A percentile compares a stretch with the other conserved stretches of the same genome.
phyloP scores from a whole-genome alignment of 2,888 invertebrate genomes.

The Amphipoea lucens region DNA sequence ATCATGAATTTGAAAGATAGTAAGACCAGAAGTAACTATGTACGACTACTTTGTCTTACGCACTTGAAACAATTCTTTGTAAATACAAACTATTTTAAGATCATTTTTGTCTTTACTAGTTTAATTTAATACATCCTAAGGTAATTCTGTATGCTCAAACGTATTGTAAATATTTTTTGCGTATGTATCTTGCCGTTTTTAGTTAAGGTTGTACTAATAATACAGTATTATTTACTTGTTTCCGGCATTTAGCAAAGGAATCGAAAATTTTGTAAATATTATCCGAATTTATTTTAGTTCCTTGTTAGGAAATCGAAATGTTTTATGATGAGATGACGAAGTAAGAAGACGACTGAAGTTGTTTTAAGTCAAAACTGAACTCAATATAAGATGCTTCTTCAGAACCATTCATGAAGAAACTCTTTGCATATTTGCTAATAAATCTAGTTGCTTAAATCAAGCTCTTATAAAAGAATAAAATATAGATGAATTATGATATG shows the following conservation, averaged over 20 bases:
- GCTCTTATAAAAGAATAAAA: neutral
- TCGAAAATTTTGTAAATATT: constrained; percentile 66
- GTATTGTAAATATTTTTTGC: constrained; percentile 76
- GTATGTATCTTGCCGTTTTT: constrained; percentile 77
- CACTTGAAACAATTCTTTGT: constrained; percentile 67
- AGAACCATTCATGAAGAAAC: neutral
- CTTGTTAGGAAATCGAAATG: constrained; percentile 42
- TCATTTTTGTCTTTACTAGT: constrained; percentile 53
- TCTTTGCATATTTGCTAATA: neutral
- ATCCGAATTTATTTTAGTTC: constrained; percentile 56
- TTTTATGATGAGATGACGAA: constrained; percentile 27
- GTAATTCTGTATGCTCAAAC: constrained; percentile 63
- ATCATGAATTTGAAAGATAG: neutral
- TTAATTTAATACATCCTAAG: constrained; percentile 50
- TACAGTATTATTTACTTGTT: constrained; percentile 80
- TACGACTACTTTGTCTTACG: constrained; percentile 56
- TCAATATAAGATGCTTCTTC: neutral
- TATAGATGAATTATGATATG: neutral
- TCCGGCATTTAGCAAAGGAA: constrained; percentile 58
- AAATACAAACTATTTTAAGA: constrained; percentile 62
- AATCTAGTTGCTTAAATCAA: neutral
- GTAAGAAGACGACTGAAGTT: neutral
- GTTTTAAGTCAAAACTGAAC: neutral
- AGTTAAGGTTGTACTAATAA: constrained; percentile 71
- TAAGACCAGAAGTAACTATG: constrained; percentile 28